These are phyloP conservation scores for Fukomys damarensis DNA, from an alignment of 2,113 vertebrate genomes.

Conservation along the genomic window DNA sequence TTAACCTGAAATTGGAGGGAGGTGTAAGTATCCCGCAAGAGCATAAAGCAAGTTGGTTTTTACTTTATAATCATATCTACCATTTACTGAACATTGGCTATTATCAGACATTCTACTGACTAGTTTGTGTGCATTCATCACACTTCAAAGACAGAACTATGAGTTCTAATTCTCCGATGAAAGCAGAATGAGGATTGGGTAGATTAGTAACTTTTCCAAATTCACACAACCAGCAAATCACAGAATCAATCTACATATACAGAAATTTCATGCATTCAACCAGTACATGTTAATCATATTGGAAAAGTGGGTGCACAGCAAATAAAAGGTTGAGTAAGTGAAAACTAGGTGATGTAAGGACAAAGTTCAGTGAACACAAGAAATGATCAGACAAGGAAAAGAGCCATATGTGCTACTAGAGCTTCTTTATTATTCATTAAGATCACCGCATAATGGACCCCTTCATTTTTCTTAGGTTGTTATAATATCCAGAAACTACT, in stretches of 20 bases:
- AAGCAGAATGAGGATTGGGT: background rate
- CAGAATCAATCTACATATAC: background rate
- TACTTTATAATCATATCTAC: background rate
- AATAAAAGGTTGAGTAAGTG: background rate
- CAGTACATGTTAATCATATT: background rate
- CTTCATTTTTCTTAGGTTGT: background rate
- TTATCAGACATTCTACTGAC: background rate
- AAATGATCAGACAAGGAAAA: background rate
- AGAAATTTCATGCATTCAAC: background rate
- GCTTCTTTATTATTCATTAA: background rate
- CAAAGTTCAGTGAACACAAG: background rate
- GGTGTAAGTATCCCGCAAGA: background rate
- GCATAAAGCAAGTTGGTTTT: background rate
- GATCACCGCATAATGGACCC: background rate
- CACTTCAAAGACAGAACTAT: background rate
- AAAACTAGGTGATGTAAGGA: background rate
- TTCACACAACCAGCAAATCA: background rate
- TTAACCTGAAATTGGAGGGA: background rate
- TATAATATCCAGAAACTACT: background rate
- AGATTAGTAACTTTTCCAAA: background rate
- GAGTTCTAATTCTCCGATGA: background rate
- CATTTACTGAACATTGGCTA: background rate
- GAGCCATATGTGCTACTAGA: background rate
- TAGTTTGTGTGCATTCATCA: background rate
- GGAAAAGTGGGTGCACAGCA: background rate